Base-by-base conservation (phyloP, 2,113 vertebrate genomes). In the Hypanus sabinus region DNA sequence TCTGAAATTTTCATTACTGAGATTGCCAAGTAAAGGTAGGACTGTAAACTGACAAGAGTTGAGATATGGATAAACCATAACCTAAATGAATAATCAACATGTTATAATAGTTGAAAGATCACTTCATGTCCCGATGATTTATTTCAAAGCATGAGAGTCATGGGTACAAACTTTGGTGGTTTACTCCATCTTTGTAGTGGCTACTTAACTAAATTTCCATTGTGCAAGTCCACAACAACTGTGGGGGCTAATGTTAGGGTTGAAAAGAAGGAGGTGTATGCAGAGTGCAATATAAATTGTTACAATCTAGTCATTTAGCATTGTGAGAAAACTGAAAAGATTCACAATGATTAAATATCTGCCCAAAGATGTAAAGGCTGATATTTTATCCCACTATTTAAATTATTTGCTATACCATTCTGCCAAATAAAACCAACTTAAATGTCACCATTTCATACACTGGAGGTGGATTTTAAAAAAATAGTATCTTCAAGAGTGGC, bases 241-340 rank as follows among this genome's bases (percentile, higher is more conserved):
- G n/a, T 90, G 30, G 6, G n/a, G 30, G 60, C 65, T 16, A 65
- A 14, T 62, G n/a, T 14, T 4, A 62, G 27, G 95, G 95, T 94
- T 0, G 4, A 88, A 94, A 93, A 95, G 30, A 95, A 95, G 95
- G 95, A 95, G 95, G 95, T 95, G 87, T 95, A 96, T 71, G 20
- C 14, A 22, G 18, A 73, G 12, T 70, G 68, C 71, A 73, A 73
- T 73, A 16, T 20, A 73, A 20, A 3, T 94, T 2, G 94, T 90
- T 94, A 68, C 94, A 95, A 85, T 77, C 95, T 95, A n/a, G 62
- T 62, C 83, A 60, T n/a, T 62, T 62, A 16, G 10, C 24, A 60
- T 7, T 62, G 5, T 1, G 55, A 60, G 55, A 30, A 57, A 60
- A 30, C n/a, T 88, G 85, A 65, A 88, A 9, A 33, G 30, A 33